Percentiles rank a stretch among this genome's conserved stretches.
These are phyloP conservation scores for Gnathonemus longibarbis DNA, from an alignment of 2,113 vertebrate species.

Conservation along the genomic window DNA sequence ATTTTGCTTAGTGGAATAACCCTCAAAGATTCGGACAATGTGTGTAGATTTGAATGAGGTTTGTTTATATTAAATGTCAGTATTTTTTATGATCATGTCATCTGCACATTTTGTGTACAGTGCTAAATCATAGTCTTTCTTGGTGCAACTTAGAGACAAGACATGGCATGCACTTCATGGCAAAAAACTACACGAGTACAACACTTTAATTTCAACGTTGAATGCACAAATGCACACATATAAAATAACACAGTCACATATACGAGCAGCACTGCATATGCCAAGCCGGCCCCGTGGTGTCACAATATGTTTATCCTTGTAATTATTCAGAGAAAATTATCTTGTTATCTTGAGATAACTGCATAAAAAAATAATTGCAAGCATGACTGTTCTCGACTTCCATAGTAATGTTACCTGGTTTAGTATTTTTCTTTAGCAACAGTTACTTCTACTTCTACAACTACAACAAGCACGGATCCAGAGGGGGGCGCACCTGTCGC, in stretches of 20 bases:
- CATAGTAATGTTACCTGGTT: not conserved
- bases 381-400: not conserved
- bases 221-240: not conserved
- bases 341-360: not conserved
- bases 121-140: not conserved
- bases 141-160: not conserved
- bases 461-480: not conserved
- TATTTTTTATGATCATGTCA: not conserved
- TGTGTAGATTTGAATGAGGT: not conserved
- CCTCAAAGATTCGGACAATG: not conserved
- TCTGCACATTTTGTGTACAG: not conserved
- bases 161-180: not conserved
- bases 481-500: no score
- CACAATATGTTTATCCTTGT: not conserved
- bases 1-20: not conserved
- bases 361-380: not conserved
- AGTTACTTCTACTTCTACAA: not conserved
- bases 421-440: not conserved
- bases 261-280: not conserved
- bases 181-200: not conserved
- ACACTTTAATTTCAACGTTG: not conserved
- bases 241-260: not conserved
- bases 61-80: not conserved
- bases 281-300: not conserved
- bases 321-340: not conserved